Evolutionary conservation across 2,888 invertebrate species (phyloP).

Genomic region (Tetramorium bicarinatum): DNA sequence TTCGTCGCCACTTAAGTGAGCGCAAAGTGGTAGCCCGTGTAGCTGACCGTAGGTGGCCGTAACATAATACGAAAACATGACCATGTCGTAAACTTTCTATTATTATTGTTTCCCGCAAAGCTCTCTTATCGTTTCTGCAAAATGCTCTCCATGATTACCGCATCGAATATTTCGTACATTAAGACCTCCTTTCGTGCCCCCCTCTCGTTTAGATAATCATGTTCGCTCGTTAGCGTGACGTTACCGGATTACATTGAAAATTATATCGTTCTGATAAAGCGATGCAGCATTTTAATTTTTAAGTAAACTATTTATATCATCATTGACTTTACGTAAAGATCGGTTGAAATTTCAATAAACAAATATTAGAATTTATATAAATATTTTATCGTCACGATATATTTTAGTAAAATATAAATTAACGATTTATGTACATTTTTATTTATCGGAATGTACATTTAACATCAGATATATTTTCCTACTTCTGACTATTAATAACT

Average conservation of each 20-base stretch:
- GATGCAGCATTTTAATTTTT: background rate
- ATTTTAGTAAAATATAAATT: background rate
- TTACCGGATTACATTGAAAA: constrained; percentile 29
- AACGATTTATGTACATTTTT: background rate
- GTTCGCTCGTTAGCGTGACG: constrained; percentile 11
- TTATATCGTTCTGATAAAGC: constrained; percentile 38
- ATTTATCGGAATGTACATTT: background rate
- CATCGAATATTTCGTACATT: constrained; percentile 40
- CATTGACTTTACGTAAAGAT: background rate
- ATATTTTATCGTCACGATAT: background rate
- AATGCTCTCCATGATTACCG: constrained; percentile 9
- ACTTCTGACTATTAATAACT: background rate
- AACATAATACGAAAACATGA: constrained; percentile 64
- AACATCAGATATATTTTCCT: background rate
- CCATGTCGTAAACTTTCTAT: constrained; percentile 71
- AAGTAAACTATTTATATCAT: background rate
- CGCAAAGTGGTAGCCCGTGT: constrained; percentile 85
- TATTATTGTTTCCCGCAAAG: constrained; percentile 71
- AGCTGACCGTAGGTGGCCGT: constrained; percentile 81
- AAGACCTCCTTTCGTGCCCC: background rate
- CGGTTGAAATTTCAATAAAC: background rate
- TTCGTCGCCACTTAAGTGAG: constrained; percentile 83
- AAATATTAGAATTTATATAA: background rate
- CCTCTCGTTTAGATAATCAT: constrained; percentile 40
- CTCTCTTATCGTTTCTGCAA: constrained; percentile 46